Evolutionary conservation across 2,797 vertebrate genomes (phyloP), one percentile per base, ranked within the genome.

Genomic region (Peromyscus nudipes): DNA sequence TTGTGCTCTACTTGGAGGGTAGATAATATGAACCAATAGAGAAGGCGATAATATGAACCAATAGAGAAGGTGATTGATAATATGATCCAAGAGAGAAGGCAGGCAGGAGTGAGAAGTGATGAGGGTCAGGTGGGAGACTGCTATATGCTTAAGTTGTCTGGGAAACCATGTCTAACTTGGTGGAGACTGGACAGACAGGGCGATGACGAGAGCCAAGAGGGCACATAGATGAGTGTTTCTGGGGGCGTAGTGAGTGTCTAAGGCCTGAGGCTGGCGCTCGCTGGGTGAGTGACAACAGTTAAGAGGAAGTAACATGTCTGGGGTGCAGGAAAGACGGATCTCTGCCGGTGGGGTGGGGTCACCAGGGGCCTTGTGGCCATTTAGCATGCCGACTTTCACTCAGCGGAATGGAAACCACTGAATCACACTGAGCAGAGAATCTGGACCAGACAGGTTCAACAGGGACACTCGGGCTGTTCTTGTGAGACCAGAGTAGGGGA

Each of bases 131-230:
- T 34, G 14, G 6, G 49, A 91, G 79, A 62, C 25, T 49, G 46
- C 12, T 55, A 8, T 40, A 79, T n/a, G n/a, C 23, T 5, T 43
- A 25, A 31, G 27, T 79, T 75, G 62, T 91, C 49, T 49, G 55
- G 85, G 17, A 65, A 79, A 34, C 19, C 40, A 37, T 79, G 88
- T 96, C 73, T 86, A 86, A 29, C 31, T 43, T 49, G 7, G 29
- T 52, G 11, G 52, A 69, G 25, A 37, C 1, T 31, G 13, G 86
- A 73, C 9, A 37, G 37, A 65, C 4, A 4, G n/a, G 71, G 62
- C 76, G 65, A 43, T 23, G n/a, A 37, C 4, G 7, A 27, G n/a
- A 88, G 19, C 16, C 21, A 13, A 75, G 62, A 43, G 19, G 27
- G 17, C 31, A 31, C 31, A 8, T 37, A 11, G 2, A 27, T 2